Conservation (phyloP, 2,888 invertebrate genomes). For the Smittia aterrima region DNA sequence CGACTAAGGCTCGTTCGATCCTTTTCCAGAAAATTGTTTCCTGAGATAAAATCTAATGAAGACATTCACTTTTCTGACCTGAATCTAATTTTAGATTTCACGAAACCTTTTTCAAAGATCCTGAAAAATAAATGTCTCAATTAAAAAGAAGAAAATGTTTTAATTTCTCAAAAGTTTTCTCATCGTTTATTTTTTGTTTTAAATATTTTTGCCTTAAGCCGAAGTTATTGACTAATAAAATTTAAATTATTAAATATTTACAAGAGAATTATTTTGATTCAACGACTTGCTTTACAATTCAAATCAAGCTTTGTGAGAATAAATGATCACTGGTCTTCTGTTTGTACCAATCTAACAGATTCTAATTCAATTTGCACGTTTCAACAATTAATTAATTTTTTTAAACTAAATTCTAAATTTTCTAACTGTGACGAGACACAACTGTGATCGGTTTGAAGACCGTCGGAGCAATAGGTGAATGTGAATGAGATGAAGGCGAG, state of each 20-base stretch:
- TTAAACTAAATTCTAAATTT: background rate
- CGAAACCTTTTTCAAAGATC: background rate
- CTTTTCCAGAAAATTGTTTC: background rate
- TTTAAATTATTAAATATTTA: background rate
- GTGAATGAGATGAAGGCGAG: constrained; percentile 45
- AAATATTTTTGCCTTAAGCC: background rate
- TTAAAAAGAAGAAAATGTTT: background rate
- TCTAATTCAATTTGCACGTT: constrained; percentile 12
- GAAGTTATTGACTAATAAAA: background rate
- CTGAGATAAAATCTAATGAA: background rate
- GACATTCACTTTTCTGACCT: background rate
- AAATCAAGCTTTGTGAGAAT: background rate
- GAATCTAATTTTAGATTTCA: background rate
- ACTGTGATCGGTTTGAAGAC: constrained; percentile 58
- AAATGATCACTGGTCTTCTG: background rate
- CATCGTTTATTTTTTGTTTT: background rate
- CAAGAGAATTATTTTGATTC: background rate
- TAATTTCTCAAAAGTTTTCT: background rate
- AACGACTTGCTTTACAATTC: background rate
- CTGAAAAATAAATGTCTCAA: background rate
- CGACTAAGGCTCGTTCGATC: background rate
- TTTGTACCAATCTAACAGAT: background rate
- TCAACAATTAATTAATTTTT: background rate
- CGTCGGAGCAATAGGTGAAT: constrained; percentile 53
- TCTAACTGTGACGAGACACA: constrained; percentile 53